Base-by-base conservation (phyloP, 1,140 invertebrate species). In the Hylaeus volcanicus region DNA sequence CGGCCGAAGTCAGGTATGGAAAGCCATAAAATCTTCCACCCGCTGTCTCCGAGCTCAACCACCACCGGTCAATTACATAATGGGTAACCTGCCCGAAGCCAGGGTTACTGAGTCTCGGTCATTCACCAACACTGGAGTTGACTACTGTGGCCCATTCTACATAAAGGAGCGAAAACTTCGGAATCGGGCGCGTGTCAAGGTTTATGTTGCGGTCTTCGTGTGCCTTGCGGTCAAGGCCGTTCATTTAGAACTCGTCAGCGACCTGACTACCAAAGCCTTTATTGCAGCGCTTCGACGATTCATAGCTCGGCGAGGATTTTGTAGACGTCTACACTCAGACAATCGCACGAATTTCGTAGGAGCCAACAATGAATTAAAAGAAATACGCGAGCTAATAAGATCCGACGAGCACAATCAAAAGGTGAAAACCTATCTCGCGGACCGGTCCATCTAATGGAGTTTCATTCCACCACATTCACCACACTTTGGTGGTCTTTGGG, bases 331-430 rank as follows among this genome's bases (percentile, higher is more conserved):
- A 1, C 53, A 60, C 6, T 74, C 53, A 0, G 64, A 80, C 5
- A 80, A 80, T 2, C 70, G 43, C 1, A 66, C 39, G 2, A 73
- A 73, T 1, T 81, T 75, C 41, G 65, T 69, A 0, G 72, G 72
- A 1, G 65, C 77, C 0, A 58, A 79, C 2, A 43, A 64, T 4
- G 53, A 58, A 15, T 15, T n/a, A n/a, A n/a, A n/a, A n/a, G n/a
- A n/a, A n/a, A n/a, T 79, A 6, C 48, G 43, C 0, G 70, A 72
- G n/a, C 1, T 71, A 5, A 9, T 60, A 11, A 41, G 14, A 55
- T 53, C 26, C 9, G 26, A 69, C 9, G 43, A 60, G 1, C 39
- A 72, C 14, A 2, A n/a, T 0, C 1, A 53, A 8, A 72, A 61
- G 8, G 37, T 45, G 14, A 37, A 43, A 26, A 60, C 41, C 1